phyloP scores from a whole-genome alignment of 1,140 invertebrate species.

The Lordiphosa mommai region DNA sequence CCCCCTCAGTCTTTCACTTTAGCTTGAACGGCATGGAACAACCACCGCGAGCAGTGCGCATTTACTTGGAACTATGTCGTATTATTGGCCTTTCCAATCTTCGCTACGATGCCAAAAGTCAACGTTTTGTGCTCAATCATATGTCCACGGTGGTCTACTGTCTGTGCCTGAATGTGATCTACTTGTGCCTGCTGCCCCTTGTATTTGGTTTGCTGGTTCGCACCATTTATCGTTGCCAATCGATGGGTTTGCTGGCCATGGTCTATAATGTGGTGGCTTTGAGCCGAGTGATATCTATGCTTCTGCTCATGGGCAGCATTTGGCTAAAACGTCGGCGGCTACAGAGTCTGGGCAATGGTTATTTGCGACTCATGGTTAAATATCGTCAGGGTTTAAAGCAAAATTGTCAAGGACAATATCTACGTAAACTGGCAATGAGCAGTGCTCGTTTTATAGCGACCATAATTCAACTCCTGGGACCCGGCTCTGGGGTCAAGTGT shows the following conservation, averaged over 20 bases:
- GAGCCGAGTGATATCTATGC: constrained; percentile 1
- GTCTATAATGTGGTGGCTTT: constrained; percentile 33
- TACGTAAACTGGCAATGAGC: constrained; percentile 20
- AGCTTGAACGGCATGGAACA: constrained; percentile 7
- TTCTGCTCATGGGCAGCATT: constrained; percentile 13
- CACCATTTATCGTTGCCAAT: constrained; percentile 21
- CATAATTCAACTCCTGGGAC: constrained; percentile 10
- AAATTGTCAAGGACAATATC: constrained; percentile 5
- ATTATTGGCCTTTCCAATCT: constrained; percentile 36
- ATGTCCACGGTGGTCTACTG: constrained; percentile 25
- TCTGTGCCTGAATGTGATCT: constrained; percentile 29
- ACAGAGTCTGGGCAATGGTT: constrained; percentile 21
- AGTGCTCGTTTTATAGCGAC: constrained; percentile 25
- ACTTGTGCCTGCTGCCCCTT: constrained; percentile 31
- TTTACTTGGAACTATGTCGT: constrained; percentile 28
- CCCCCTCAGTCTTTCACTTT: background rate
- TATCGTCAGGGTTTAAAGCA: constrained; percentile 2
- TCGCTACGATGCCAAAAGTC: constrained; percentile 13
- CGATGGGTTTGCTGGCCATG: constrained; percentile 24
- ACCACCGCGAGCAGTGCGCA: constrained; percentile 2
- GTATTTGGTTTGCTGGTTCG: constrained; percentile 13
- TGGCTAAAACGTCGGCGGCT: constrained; percentile 24
- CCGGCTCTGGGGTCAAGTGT: constrained; percentile 19
- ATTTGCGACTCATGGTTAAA: constrained; percentile 3
- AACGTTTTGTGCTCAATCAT: constrained; percentile 5